phyloP scores from a whole-genome alignment of 1,140 invertebrate genomes.

The Formica exsecta region DNA sequence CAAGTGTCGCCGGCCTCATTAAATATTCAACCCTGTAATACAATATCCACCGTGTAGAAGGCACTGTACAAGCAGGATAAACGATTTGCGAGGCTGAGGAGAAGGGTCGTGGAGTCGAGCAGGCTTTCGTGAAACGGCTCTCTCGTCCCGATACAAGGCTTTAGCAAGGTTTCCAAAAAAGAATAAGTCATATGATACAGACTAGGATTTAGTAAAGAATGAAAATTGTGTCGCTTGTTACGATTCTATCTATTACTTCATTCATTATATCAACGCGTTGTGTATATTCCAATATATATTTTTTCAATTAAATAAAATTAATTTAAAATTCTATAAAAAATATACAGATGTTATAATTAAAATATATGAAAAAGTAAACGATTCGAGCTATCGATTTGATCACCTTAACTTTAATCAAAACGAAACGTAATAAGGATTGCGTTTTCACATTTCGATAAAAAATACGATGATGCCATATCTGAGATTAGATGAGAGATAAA shows the following conservation, averaged over 20 bases:
- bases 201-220: constrained; percentile 32
- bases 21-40: constrained; percentile 86
- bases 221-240: constrained; percentile 1
- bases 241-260: background rate
- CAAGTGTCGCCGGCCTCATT: constrained; percentile 83
- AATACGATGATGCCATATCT: constrained; percentile 6
- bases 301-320: background rate
- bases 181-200: constrained; percentile 28
- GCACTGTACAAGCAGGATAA: constrained; percentile 74
- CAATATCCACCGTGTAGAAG: constrained; percentile 82
- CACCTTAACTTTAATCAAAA: background rate
- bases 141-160: constrained; percentile 43
- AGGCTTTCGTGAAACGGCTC: constrained; percentile 37
- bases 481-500: constrained; percentile 56
- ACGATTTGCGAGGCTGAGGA: constrained; percentile 71
- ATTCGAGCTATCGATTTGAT: background rate
- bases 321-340: background rate
- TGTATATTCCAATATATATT: no score
- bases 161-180: constrained; percentile 48
- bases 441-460: constrained; percentile 39
- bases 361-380: background rate
- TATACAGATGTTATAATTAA: no score
- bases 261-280: background rate
- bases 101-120: constrained; percentile 18
- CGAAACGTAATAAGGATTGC: background rate